Evolutionary conservation across 1,140 invertebrate species (phyloP), one percentile per base, ranked within the genome.

Genomic region (Lasioglossum albipes): DNA sequence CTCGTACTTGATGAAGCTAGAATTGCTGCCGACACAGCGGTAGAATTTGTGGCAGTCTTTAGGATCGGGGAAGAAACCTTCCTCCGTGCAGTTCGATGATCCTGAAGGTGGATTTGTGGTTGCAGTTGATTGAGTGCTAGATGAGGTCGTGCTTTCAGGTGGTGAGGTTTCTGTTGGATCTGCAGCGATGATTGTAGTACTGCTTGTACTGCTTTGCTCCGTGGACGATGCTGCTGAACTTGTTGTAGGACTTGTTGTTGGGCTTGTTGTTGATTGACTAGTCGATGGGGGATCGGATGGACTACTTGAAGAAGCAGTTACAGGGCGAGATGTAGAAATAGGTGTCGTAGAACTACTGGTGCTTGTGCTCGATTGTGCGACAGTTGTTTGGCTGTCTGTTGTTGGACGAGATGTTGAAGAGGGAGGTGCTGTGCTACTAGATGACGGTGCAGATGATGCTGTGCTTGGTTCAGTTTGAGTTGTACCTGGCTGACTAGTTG

Each of bases 11-110:
- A 88, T 92, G 79, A 91, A 94, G 36, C 90, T 88, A 61, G 90
- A 91, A 45, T 91, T 92, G 73, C 92, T 88, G 45, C 91, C 90
- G 3, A 94, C 93, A 77, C 95, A 95, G 67, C 95, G 92, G 84
- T 95, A 95, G 88, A 95, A 95, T n/a, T 94, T 92, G 13, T 91
- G 90, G 85, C 95, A 95, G 84, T 95, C 92, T n/a, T 90, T 79
- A 68, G 95, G 94, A 89, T 96, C 93, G 9, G 94, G 93, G 84
- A 94, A 94, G 84, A 96, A 97, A 5, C 96, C 96, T 91, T 96
- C 95, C n/a, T 66, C 7, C 1, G 95, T 92, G 41, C 96, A 96
- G 92, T 62, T 95, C 94, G 64, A 62, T 7, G 2, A 95, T 31
- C 36, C 83, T 67, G 13, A 62, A 66, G 69, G 20, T 16, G 76